Base-by-base conservation (phyloP, 2,888 invertebrate species). In the Melipona beecheii region DNA sequence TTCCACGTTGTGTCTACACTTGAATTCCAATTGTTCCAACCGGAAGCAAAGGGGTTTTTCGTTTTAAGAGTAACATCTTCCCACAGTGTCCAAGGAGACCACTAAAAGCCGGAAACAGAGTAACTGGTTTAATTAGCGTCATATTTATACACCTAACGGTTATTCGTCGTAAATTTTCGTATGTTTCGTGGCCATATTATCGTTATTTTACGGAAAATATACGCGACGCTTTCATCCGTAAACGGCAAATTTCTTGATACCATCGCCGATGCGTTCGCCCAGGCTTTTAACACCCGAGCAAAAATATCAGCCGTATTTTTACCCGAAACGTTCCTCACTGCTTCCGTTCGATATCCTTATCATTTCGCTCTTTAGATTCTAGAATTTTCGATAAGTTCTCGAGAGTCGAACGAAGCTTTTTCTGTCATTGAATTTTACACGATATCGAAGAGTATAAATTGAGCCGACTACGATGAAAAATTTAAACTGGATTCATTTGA, bases 81-180 rank as follows among this genome's bases (percentile, higher is more conserved):
- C 49, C 76, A 72, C 81, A 69, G 43, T 24, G n/a, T 31, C 17
- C 15, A 65, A 27, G 27, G 6, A 17, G 56, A 52, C 4, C 3
- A 49, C 0, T 43, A 73, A 50, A 36, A 69, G 56, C 36, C 36
- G 36, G 79, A 64, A 75, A 60, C 24, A 24, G 54, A 75, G 58
- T 58, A 58, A 64, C 64, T 75, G 52, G 75, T 81, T 65, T 75
- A 81, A 82, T 82, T 82, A 81, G 60, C 81, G 60, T 80, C 50
- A 49, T 60, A 49, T 31, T 13, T 50, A 15, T 52, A 6, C n/a
- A 19, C 21, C 50, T 43, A 31, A 50, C 36, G 6, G n/a, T 52
- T 80, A 36, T 69, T 68, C 62, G 65, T 27, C 68, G 68, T 75
- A 81, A 81, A 71, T 50, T 70, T 58, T 60, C 81, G 54, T 71